Base-by-base conservation (phyloP, 2,888 invertebrate species). In the Sceliomorpha sp. region DNA sequence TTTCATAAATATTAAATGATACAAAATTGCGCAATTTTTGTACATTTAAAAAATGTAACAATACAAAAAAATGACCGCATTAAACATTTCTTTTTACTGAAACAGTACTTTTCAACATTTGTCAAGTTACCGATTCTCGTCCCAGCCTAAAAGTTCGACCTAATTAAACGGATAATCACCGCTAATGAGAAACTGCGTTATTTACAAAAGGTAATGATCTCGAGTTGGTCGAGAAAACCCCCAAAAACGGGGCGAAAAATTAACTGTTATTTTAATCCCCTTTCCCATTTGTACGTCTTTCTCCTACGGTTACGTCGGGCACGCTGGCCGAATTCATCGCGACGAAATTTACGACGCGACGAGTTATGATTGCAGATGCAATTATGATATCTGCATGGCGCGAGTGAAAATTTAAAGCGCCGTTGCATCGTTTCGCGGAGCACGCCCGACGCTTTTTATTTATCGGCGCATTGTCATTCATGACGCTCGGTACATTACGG, bases 321-420 rank as follows among this genome's bases (percentile, higher is more conserved):
- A 36, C 56, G 37, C 26, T 10, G 32, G 40, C 14, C 26, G 50
- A 58, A 58, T 63, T 59, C 42, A 64, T 64, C 47, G 48, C 55
- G 31, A 37, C 34, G 34, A 56, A 62, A 69, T 74, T 72, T 70
- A 70, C 55, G 67, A 56, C 58, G 45, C 39, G 20, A 29, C 55
- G 63, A 72, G 68, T 73, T 70, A 67, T 66, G 70, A 71, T 66
- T 60, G 70, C 68, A 73, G 70, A 73, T 71, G 74, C 64, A 73
- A 75, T 73, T 73, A 73, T 72, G 73, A 73, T 75, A 73, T 64
- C 62, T 60, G 68, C 47, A 27, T 60, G 48, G 53, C 5, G 50
- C 48, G 55, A 48, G 48, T 53, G 58, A 36, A 70, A 70, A 71
- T 72, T 70, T 59, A 67, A 70, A 72, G 48, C 58, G 17, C 45